phyloP scores from a whole-genome alignment of 2,888 invertebrate species.

The Hirtodrosophila histrioides region DNA sequence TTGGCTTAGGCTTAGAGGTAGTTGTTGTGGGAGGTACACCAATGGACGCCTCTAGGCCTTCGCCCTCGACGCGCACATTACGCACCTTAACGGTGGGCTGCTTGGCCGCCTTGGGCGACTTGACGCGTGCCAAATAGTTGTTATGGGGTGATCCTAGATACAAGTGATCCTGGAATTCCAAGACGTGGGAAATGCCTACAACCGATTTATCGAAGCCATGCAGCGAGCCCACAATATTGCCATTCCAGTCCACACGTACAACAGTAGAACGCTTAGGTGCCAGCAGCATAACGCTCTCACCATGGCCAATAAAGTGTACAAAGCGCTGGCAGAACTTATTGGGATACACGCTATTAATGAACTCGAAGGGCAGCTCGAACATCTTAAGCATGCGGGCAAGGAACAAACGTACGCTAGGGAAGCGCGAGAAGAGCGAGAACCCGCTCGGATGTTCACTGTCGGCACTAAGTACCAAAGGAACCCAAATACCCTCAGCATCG shows the following conservation, averaged over 20 bases:
- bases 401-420: constrained; percentile 88
- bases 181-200: constrained; percentile 87
- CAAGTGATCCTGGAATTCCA: constrained; percentile 87
- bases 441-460: constrained; percentile 87
- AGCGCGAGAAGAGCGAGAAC: constrained; percentile 86
- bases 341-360: constrained; percentile 88
- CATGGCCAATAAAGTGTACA: constrained; percentile 89
- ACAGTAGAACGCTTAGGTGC: constrained; percentile 86
- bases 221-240: constrained; percentile 89
- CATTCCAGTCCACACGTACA: constrained; percentile 89
- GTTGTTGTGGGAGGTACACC: constrained; percentile 60
- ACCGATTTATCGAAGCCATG: constrained; percentile 87
- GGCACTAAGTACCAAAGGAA: constrained; percentile 85
- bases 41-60: constrained; percentile 76
- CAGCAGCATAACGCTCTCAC: constrained; percentile 83
- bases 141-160: constrained; percentile 89
- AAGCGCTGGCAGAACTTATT: constrained; percentile 87
- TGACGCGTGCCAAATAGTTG: constrained; percentile 88
- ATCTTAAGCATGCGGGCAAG: constrained; percentile 86
- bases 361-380: constrained; percentile 87
- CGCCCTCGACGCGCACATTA: constrained; percentile 82
- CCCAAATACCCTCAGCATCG: constrained; percentile 89
- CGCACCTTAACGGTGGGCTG: constrained; percentile 79
- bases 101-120: constrained; percentile 84
- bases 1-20: constrained; percentile 65